These are phyloP conservation scores for Calosoma granatense DNA, from an alignment of 1,140 invertebrate species.

Conservation along the genomic window DNA sequence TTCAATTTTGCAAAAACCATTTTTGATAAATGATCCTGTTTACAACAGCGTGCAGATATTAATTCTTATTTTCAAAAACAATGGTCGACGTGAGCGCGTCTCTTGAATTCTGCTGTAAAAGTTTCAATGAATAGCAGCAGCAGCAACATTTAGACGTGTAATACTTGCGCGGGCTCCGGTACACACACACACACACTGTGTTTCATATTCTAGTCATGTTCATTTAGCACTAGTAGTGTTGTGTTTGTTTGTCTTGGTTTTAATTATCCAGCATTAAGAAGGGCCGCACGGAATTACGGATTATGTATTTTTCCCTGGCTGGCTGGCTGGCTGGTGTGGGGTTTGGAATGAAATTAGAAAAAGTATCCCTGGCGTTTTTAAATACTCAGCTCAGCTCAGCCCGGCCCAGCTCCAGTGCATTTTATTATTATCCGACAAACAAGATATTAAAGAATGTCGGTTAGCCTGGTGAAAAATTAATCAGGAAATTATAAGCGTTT, in stretches of 20 bases:
- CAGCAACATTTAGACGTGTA: too few species aligned
- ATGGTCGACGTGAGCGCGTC: too few species aligned
- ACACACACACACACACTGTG: too few species aligned
- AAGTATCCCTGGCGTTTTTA: slow-evolving; percentile 4
- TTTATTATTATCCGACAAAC: slow-evolving; percentile 8
- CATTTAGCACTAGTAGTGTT: too few species aligned
- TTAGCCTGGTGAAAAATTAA: neutral
- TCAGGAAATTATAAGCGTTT: slow-evolving; percentile 5
- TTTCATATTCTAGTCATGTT: too few species aligned
- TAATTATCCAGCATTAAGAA: slow-evolving; percentile 43
- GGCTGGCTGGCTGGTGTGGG: neutral
- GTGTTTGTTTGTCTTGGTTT: slow-evolving; percentile 38
- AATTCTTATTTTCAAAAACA: too few species aligned
- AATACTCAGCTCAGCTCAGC: neutral
- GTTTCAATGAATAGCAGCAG: too few species aligned
- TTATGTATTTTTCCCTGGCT: slow-evolving; percentile 1
- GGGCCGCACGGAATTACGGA: slow-evolving; percentile 14
- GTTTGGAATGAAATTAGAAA: slow-evolving; percentile 1
- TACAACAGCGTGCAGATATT: too few species aligned
- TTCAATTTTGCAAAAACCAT: too few species aligned
- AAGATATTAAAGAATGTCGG: slow-evolving; percentile 3
- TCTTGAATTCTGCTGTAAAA: too few species aligned
- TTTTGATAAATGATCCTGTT: too few species aligned
- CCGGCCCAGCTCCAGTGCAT: neutral
- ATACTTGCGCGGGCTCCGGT: too few species aligned